Conservation (phyloP, 2,113 vertebrate genomes). For the Istiophorus platypterus region DNA sequence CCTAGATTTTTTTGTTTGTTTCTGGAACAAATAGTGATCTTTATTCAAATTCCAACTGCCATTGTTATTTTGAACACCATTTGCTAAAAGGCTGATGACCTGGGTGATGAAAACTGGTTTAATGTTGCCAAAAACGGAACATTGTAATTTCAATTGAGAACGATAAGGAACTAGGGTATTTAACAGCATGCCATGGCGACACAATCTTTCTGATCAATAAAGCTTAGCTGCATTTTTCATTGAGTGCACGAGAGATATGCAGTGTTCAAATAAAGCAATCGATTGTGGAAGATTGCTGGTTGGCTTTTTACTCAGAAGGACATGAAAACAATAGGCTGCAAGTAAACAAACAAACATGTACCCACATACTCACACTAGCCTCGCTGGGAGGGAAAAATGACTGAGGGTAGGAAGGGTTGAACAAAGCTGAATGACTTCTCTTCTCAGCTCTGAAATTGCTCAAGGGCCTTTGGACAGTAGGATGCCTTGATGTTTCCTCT, state of each 20-base stretch:
- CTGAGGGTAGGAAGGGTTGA: conserved; percentile 19
- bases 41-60: conserved; percentile 40
- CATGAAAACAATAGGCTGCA: conserved; percentile 27
- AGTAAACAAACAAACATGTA: not conserved
- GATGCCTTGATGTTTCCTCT: conserved; percentile 49
- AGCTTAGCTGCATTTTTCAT: conserved; percentile 45
- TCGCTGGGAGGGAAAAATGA: conserved; percentile 9
- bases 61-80: conserved; percentile 18
- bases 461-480: conserved; percentile 59
- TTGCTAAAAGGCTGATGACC: conserved; percentile 31
- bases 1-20: conserved; percentile 65
- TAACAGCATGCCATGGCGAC: conserved; percentile 2
- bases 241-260: conserved; percentile 36
- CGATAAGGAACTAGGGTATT: conserved; percentile 11
- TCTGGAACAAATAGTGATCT: conserved; percentile 42
- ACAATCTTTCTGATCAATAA: conserved; percentile 56
- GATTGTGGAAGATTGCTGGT: conserved; percentile 40
- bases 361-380: not conserved
- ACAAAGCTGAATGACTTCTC: conserved; percentile 38
- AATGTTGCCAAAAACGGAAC: not conserved
- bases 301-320: conserved; percentile 17
- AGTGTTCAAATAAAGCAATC: conserved; percentile 55
- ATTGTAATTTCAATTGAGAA: not conserved
- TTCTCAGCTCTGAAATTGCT: conserved; percentile 58
- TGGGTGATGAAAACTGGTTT: conserved; percentile 13